Evolutionary conservation across 2,113 vertebrate species (phyloP).

Genomic region (Beaufortia kweichowensis): DNA sequence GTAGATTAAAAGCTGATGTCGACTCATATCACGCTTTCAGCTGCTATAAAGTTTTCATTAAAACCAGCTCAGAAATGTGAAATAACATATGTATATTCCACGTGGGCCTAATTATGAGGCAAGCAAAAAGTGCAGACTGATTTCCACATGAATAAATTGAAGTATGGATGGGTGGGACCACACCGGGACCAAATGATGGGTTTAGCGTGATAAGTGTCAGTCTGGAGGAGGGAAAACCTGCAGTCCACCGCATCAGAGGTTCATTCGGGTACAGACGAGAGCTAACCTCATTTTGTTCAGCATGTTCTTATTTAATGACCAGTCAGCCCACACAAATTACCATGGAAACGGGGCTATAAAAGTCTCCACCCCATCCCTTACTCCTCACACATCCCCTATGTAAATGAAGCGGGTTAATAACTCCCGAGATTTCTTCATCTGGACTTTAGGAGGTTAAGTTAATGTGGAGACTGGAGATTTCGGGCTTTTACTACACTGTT

Average conservation of each 20-base stretch:
- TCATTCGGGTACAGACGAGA: slow-evolving; percentile 46
- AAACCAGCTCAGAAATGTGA: no score
- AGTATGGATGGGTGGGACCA: not conserved
- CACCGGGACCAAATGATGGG: not conserved
- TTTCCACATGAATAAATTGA: not conserved
- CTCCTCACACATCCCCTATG: slow-evolving; percentile 46
- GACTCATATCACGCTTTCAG: no score
- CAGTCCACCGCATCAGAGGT: not conserved
- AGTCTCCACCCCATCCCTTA: slow-evolving; percentile 51
- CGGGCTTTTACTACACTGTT: slow-evolving; percentile 1
- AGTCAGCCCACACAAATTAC: slow-evolving; percentile 49
- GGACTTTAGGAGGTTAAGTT: slow-evolving; percentile 61
- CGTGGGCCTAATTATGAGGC: no score
- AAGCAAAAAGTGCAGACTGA: not conserved
- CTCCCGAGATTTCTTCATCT: slow-evolving; percentile 55
- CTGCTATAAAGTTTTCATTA: no score
- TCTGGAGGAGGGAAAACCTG: not conserved
- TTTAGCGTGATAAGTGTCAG: not conserved
- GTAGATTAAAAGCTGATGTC: no score
- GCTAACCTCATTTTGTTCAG: slow-evolving; percentile 52
- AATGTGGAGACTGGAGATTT: slow-evolving; percentile 36
- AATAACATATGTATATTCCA: no score
- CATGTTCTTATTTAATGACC: slow-evolving; percentile 54
- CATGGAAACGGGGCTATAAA: slow-evolving; percentile 63
- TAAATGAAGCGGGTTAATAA: slow-evolving; percentile 62